Base-by-base conservation (phyloP, 2,797 vertebrate species). In the Ctenopoma kingsleyae region DNA sequence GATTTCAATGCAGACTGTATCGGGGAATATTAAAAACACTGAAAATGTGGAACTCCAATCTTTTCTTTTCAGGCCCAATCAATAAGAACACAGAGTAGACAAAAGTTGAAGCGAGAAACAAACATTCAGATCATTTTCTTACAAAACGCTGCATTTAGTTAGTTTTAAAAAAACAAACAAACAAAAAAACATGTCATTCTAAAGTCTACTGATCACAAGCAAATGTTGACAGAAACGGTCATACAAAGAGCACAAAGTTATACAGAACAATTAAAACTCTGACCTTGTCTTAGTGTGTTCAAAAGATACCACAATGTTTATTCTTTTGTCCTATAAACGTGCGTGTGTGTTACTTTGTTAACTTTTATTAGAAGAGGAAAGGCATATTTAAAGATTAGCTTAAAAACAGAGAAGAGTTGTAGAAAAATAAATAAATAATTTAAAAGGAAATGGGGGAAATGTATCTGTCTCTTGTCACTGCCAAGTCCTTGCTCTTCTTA, bases 351-450 rank as follows among this genome's bases (percentile, higher is more conserved):
- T 41, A 41, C 19, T 19, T 41, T 54, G 8, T 64, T 58, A 48
- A 54, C 1, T 23, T 32, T 59, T 25, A 15, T 41, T 46, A 3
- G 10, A 13, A 20, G 32, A 11, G 58, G 32, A 5, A 3, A 25
- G 22, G 20, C 10, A 15, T 23, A 6, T 48, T 41, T 51, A 3
- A 17, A 41, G 56, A 30, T 57, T 65, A 79, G 66, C 55, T 55
- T 69, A 41, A 36, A 56, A 72, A 52, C 41, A 17, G 6, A n/a
- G 9, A 23, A 25, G 32, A 16, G 47, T 55, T 46, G 20, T 86
- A 88, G 40, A 89, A 87, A 89, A 90, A 90, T 92, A 91, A 92
- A 92, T 93, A 91, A 89, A 92, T 93, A 91, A 89, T 89, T 92
- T 87, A 88, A 83, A 76, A 83, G 44, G 52, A 58, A 85, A 76